A percentile compares a stretch with the other conserved stretches of the same genome.
Evolutionary conservation across 2,113 vertebrate genomes (phyloP).

Genomic region (Grantiella picta): DNA sequence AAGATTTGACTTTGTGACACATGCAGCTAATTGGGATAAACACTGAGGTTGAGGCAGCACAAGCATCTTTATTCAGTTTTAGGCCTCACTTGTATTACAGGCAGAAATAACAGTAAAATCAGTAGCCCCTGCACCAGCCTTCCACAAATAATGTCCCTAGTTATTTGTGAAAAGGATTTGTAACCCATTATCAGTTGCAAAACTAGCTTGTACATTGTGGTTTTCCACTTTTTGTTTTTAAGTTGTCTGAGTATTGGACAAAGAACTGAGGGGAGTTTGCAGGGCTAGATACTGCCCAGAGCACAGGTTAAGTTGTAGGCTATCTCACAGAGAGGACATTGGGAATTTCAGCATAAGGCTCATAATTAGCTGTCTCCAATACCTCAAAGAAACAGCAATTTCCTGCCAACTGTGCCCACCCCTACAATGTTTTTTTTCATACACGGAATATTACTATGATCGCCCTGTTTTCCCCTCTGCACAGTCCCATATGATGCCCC

Average conservation of each 20-base stretch:
- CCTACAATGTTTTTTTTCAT: neutral
- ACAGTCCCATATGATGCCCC: neutral
- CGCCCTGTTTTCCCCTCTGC: neutral
- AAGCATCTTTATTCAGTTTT: neutral
- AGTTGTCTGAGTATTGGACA: neutral
- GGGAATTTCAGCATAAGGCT: neutral
- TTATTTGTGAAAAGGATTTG: neutral
- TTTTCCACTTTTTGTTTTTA: neutral
- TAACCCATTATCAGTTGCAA: neutral
- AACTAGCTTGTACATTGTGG: neutral
- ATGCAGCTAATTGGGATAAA: neutral
- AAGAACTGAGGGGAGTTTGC: neutral
- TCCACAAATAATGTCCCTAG: neutral
- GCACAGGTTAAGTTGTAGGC: accelerated
- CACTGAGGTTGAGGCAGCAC: neutral
- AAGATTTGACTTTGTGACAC: neutral
- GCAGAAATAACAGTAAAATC: neutral
- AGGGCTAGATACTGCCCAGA: neutral
- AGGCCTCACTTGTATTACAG: neutral
- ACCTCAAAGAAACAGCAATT: neutral
- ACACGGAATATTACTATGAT: neutral
- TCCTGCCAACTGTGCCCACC: neutral
- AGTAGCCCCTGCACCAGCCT: neutral
- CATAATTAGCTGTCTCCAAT: neutral
- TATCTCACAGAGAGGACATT: neutral